Evolutionary conservation across 2,888 invertebrate species (phyloP).

Genomic region (Drosophila birchii): DNA sequence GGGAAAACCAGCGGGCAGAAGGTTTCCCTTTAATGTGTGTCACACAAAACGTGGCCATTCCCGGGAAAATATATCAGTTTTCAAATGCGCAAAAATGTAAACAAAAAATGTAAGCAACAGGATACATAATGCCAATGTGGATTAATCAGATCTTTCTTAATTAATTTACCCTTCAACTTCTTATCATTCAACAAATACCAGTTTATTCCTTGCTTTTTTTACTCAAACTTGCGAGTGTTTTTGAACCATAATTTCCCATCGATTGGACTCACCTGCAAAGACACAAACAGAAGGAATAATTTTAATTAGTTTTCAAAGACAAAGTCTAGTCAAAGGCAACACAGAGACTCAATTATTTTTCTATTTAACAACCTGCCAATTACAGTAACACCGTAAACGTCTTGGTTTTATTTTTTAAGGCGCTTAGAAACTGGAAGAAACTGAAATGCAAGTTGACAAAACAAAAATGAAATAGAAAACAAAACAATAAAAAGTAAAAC

Average conservation of each 20-base stretch:
- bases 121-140: too few species aligned
- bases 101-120: constrained; percentile 32
- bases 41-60: constrained; percentile 8
- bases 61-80: constrained; percentile 55
- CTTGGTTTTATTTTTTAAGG: constrained; percentile 46
- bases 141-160: too few species aligned
- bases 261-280: constrained; percentile 59
- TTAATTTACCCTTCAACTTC: background rate
- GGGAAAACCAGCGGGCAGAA: constrained; percentile 11
- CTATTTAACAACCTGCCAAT: constrained; percentile 18
- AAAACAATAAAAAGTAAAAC: background rate
- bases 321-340: constrained; percentile 1
- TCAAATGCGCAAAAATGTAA: constrained; percentile 60
- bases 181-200: constrained; percentile 1
- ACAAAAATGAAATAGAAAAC: background rate
- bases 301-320: constrained; percentile 40
- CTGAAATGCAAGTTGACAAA: constrained; percentile 25
- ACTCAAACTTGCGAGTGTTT: background rate
- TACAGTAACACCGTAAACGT: constrained; percentile 19
- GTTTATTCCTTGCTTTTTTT: constrained; percentile 3
- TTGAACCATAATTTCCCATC: constrained; percentile 8
- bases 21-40: constrained; percentile 30
- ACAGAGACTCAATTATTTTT: constrained; percentile 26
- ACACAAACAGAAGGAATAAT: constrained; percentile 28
- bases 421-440: constrained; percentile 39